These are phyloP conservation scores for Schrankia costaestrigalis DNA, from an alignment of 2,888 invertebrate genomes.

Conservation along the genomic window DNA sequence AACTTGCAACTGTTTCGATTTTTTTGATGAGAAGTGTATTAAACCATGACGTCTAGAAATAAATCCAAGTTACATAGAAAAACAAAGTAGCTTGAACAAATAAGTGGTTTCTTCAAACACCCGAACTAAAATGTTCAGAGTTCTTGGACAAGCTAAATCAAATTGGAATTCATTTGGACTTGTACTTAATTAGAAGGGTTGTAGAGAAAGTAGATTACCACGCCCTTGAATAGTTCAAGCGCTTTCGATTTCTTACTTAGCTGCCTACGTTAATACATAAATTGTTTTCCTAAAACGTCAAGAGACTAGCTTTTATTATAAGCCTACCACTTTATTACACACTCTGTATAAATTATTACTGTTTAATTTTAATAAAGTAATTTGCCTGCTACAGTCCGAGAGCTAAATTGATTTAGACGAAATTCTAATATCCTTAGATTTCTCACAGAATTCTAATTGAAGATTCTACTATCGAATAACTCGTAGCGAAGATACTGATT, in stretches of 20 bases:
- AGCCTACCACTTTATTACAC: too few species aligned
- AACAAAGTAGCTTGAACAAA: background rate
- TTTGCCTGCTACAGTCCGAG: constrained; percentile 3
- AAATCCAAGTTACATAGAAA: too few species aligned
- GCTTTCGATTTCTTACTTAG: background rate
- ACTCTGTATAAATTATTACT: too few species aligned
- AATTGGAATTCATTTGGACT: constrained; percentile 4
- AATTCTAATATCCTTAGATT: constrained; percentile 11
- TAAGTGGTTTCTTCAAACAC: background rate
- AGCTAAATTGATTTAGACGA: constrained; percentile 13
- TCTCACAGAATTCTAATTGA: constrained; percentile 6
- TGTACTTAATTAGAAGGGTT: constrained; percentile 6
- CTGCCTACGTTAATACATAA: too few species aligned
- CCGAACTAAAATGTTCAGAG: background rate
- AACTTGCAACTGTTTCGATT: too few species aligned
- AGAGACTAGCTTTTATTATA: too few species aligned
- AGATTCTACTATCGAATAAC: constrained; percentile 19
- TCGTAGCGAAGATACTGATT: too few species aligned
- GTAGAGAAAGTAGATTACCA: background rate
- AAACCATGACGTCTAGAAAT: too few species aligned
- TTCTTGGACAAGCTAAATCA: background rate
- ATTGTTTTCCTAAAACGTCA: too few species aligned
- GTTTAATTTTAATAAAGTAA: constrained; percentile 9
- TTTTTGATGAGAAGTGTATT: too few species aligned
- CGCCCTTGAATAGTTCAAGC: background rate